These are phyloP conservation scores for Panagrolaimus sp. DNA, from an alignment of 1,140 invertebrate species.

Conservation along the genomic window DNA sequence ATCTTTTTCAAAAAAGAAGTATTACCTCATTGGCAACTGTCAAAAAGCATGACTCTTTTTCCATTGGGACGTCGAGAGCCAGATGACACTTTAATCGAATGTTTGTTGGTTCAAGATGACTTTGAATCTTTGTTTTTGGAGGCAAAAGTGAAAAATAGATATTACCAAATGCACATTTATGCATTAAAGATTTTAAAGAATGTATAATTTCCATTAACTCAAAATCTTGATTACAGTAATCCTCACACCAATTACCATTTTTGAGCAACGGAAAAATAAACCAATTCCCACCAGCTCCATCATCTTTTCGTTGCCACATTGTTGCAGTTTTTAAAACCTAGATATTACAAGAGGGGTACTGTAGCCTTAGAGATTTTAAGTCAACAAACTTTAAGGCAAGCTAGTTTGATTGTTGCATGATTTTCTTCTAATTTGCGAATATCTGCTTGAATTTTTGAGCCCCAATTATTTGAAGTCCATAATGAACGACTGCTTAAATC, in stretches of 20 bases:
- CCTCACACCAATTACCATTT: neutral
- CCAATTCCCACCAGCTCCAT: neutral
- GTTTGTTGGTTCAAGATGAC: neutral
- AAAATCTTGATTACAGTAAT: neutral
- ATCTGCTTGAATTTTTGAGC: neutral
- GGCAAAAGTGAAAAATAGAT: neutral
- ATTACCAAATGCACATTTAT: neutral
- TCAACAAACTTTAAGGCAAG: neutral
- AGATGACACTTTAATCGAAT: slow-evolving; percentile 7
- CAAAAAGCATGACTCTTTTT: neutral
- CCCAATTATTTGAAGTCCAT: neutral
- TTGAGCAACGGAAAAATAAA: neutral
- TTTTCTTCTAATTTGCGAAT: neutral
- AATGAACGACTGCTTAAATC: neutral
- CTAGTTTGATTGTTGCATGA: neutral
- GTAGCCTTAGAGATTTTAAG: no score
- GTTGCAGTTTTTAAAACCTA: neutral
- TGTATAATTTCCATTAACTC: neutral
- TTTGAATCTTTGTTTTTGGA: slow-evolving; percentile 8
- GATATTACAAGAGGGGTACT: no score
- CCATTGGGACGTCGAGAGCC: neutral
- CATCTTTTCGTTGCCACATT: neutral
- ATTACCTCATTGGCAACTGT: neutral
- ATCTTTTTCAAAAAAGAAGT: neutral
- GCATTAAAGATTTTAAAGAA: slow-evolving; percentile 1